Base-by-base conservation (phyloP, 92 coral and sea anemone species). In the Heliopora coerulea region DNA sequence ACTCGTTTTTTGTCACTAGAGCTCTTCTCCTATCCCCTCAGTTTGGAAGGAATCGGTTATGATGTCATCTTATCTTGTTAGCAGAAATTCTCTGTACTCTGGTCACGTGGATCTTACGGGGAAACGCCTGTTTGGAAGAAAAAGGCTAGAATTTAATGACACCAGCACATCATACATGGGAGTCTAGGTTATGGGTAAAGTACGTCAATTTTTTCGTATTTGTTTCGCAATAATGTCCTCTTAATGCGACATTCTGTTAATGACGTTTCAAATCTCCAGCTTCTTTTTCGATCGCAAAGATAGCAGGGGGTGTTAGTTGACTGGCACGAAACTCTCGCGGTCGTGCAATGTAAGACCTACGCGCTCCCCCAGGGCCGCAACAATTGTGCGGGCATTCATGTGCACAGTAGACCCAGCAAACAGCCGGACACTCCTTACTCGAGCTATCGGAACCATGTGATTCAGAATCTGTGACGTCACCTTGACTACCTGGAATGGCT, bases 331-430 rank as follows among this genome's bases (percentile, higher is more conserved):
- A 49, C 42, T 57, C 85, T 58, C 80, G 72, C 46, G 81, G 62
- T 65, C 52, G 10, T 2, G 10, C 15, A 56, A 72, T 59, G 31
- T 34, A 59, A 37, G 84, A 48, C 25, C 82, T 73, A 5, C 86
- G 87, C 9, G 88, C 74, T 33, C 84, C 91, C 46, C 89, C 98
- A 1, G 98, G 98, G 19, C 85, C 89, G 27, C 77, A 70, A 63
- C 77, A 70, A 35, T 70, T 52, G 63, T 70, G 77, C 49, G 77
- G 77, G 17, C 77, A 70, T 35, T 78, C 79, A 25, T 69, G 79
- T 19, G 84, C 79, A 54, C 98, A 93, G 33, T 75, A 65, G 61
- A 93, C 91, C 73, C 87, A 83, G 79, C 98, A 93, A 0, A 70
- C 63, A 5, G 29, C 62, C 42, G 62, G 62, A 58, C 77, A 70